Evolutionary conservation across 2,888 invertebrate species (phyloP), one percentile per base, ranked within the genome.

Genomic region (Ochlodes sylvanus): DNA sequence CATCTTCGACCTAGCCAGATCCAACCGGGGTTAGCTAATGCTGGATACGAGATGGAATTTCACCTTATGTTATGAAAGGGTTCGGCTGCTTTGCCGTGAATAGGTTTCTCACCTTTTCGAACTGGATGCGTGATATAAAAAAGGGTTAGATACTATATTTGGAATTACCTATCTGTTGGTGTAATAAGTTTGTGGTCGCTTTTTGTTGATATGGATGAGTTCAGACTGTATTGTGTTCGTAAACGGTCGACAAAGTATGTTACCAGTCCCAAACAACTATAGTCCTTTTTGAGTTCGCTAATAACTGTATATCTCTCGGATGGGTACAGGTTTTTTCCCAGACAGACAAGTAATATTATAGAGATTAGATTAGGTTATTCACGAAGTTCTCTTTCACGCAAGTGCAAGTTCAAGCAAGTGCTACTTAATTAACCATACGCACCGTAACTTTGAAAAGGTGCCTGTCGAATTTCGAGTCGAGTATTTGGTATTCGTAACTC

Each of bases 1-100:
- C 67, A 67, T 67, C 67, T 67, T 56, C 67, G 67, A 66, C 67
- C 67, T 67, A 47, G 55, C 42, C 44, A 61, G 19, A 58, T 61
- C 47, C 60, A 44, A 14, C 27, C 60, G 61, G 60, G 66, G 61
- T 56, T 61, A 67, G 38, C 57, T 55, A 42, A 44, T 19, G 60
- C 55, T 54, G 67, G 50, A 50, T 15, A 38, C 21, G 54, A 41
- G 52, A 62, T 62, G 62, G 52, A 62, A 62, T 62, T 52, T 61
- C 50, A 62, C 38, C 17, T 41, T 52, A 27, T 21, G 27, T 50
- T 52, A 52, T 34, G 54, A 9, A 41, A 60, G 58, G 66, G 66
- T 66, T 54, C 27, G 27, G 32, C 2, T 50, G 34, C 9, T 9
- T 32, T 7, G 7, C 2, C n/a, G 12, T 52, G 52, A 52, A 55